phyloP scores from a whole-genome alignment of 2,888 invertebrate genomes.

The Arctia plantaginis region DNA sequence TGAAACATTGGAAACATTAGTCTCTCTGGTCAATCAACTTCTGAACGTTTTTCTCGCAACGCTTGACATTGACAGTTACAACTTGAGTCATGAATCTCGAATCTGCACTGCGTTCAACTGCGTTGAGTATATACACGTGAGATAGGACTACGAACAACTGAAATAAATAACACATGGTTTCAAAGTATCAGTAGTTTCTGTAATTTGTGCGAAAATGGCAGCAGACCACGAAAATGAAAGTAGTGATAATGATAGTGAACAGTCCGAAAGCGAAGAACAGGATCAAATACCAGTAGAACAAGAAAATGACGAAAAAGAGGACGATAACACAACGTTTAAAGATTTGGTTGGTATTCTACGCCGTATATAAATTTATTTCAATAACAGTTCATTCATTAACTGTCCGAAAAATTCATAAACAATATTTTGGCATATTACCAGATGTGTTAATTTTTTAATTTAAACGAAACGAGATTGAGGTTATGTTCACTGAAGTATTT shows the following conservation, averaged over 20 bases:
- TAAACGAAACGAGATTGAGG: conserved; percentile 48
- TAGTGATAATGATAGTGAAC: conserved; percentile 49
- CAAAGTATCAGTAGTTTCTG: not conserved
- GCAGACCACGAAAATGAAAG: conserved; percentile 64
- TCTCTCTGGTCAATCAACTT: too few species aligned
- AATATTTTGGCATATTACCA: not conserved
- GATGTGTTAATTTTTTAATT: not conserved
- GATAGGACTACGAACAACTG: not conserved
- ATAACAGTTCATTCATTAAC: not conserved
- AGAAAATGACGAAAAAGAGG: conserved; percentile 23
- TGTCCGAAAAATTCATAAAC: not conserved
- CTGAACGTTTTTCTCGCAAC: too few species aligned
- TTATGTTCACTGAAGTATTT: conserved; percentile 42
- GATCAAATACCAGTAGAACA: not conserved
- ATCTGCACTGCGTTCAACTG: too few species aligned
- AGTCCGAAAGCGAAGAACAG: conserved; percentile 6
- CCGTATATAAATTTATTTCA: conserved; percentile 8
- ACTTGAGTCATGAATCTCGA: not conserved
- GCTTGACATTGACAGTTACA: too few species aligned
- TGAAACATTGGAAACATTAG: too few species aligned
- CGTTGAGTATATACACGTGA: not conserved
- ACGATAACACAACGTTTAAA: conserved; percentile 78
- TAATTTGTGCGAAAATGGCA: conserved; percentile 62
- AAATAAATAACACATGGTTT: conserved; percentile 2
- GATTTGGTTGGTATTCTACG: conserved; percentile 70